phyloP scores from a whole-genome alignment of 2,113 vertebrate genomes.

The Gymnobelideus leadbeateri region DNA sequence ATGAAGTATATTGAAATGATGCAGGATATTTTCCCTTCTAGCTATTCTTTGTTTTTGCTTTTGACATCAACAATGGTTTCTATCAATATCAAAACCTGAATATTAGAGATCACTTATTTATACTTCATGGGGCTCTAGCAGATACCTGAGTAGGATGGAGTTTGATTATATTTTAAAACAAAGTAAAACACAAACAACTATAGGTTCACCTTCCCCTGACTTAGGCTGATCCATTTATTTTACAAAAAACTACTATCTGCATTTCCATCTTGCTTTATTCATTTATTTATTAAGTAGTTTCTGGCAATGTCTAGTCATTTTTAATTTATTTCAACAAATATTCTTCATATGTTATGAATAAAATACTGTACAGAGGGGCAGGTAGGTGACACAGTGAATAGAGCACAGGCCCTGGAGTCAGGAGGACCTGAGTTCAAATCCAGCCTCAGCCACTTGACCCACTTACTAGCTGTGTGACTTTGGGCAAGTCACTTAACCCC shows the following conservation, averaged over 20 bases:
- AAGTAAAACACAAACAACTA: too few relatives aligned
- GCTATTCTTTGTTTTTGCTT: slow-evolving; percentile 61
- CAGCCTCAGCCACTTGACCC: too few relatives aligned
- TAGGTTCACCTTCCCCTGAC: background rate
- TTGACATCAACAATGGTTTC: slow-evolving; percentile 76
- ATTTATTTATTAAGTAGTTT: too few relatives aligned
- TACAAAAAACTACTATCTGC: background rate
- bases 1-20: slow-evolving; percentile 68
- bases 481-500: too few relatives aligned
- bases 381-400: too few relatives aligned
- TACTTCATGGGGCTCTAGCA: background rate
- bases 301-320: too few relatives aligned
- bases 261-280: background rate
- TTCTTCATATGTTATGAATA: too few relatives aligned
- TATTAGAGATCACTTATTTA: slow-evolving; percentile 48
- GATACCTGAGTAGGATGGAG: background rate
- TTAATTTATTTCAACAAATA: too few relatives aligned
- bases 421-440: too few relatives aligned
- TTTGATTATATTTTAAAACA: background rate
- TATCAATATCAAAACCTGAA: slow-evolving; percentile 51
- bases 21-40: slow-evolving; percentile 71
- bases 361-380: too few relatives aligned
- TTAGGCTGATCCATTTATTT: background rate
- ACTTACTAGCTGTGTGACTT: too few relatives aligned
- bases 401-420: too few relatives aligned